Conservation (phyloP, 2,797 vertebrate genomes). For the Florisuga fusca region DNA sequence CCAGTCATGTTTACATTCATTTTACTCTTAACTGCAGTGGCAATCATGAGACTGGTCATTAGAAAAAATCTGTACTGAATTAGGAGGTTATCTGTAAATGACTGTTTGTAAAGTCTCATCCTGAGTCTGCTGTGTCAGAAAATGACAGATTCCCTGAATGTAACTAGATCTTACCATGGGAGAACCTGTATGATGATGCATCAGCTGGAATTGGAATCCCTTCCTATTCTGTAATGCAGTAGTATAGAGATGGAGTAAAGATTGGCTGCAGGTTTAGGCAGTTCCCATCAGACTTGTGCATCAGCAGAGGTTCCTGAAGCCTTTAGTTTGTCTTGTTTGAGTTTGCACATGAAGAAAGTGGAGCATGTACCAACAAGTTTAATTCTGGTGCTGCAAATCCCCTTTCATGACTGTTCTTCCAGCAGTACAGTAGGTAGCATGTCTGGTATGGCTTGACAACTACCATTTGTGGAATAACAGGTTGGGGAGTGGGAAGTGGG, state of each 20-base stretch:
- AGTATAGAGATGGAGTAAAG: slow-evolving; percentile 28
- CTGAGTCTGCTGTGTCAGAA: slow-evolving; percentile 22
- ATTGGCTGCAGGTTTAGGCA: neutral
- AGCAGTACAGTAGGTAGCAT: neutral
- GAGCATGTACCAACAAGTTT: neutral
- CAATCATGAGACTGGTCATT: neutral
- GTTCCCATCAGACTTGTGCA: neutral
- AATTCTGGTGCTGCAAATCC: neutral
- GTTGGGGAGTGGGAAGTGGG: neutral
- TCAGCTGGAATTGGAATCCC: slow-evolving; percentile 22
- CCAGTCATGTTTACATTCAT: neutral
- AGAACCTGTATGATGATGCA: neutral
- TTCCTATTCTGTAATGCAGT: neutral
- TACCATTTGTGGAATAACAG: neutral
- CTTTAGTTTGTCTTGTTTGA: neutral
- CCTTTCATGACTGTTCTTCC: neutral
- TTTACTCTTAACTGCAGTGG: neutral
- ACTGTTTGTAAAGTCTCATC: neutral
- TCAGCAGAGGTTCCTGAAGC: neutral
- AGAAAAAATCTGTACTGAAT: neutral
- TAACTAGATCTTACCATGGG: neutral
- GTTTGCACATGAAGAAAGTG: neutral
- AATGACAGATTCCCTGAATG: neutral
- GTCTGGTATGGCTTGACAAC: neutral
- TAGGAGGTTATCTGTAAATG: neutral